Base-by-base conservation (phyloP, 2,113 vertebrate genomes). In the Pterocles orientalis region DNA sequence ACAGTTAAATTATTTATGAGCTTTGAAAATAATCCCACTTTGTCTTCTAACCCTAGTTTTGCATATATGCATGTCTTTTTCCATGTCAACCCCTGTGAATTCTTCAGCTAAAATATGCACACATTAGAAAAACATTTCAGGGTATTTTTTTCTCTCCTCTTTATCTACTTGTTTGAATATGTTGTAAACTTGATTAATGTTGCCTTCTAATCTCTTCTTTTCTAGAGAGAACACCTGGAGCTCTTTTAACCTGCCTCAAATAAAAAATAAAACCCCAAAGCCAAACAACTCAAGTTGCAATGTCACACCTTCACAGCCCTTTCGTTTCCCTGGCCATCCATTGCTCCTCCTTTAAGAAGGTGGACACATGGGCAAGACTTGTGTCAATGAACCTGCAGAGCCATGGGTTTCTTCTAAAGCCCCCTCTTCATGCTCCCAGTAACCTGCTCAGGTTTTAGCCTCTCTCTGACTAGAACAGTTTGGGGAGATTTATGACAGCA, bases 121-220 rank as follows among this genome's bases (percentile, higher is more conserved):
- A 96, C 93, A 87, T 95, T 97, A 95, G 69, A 93, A 94, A 97
- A 96, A 88, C 58, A 90, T 95, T 94, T 91, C 82, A 86, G 86
- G 20, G 53, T 68, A 31, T 53, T 87, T 97, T 94, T 86, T 95
- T 57, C 85, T 87, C 79, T 65, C 77, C 75, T 79, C 84, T 93
- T 96, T 97, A 94, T 96, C 96, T 96, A n/a, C 87, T 96, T 93
- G 83, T 96, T 97, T 97, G 95, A 97, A 96, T 96, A 95, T 90
- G 89, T 94, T 91, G 95, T 94, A 94, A 96, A 94, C 93, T 94
- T 97, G 97, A 97, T 97, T 97, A 97, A 97, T 97, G 96, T 95
- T 95, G 87, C 94, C 82, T 97, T 95, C 95, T 97, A 97, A 97
- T 97, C 93, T 97, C 93, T 79, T 95, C 95, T 95, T 95, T 96